A percentile compares a stretch with the other conserved stretches of the same genome.
Evolutionary conservation across 2,113 vertebrate species (phyloP).

Genomic region (Fregata magnificens): DNA sequence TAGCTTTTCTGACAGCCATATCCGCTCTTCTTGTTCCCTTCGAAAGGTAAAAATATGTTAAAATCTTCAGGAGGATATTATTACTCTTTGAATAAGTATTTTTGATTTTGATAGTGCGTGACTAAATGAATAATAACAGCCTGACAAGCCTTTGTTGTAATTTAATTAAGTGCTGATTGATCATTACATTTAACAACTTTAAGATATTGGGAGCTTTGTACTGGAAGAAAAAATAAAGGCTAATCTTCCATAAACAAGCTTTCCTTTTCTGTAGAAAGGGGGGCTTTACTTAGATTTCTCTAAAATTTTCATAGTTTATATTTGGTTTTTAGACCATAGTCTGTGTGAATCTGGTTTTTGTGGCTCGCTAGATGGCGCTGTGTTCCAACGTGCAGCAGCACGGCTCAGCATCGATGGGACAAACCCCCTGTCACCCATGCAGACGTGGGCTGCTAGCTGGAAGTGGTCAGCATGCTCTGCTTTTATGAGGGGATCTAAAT

Average conservation of each 20-base stretch:
- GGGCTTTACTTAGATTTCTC: not conserved
- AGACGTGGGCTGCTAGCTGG: accelerated
- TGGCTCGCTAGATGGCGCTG: conserved; percentile 65
- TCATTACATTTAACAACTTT: not conserved
- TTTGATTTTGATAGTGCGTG: not conserved
- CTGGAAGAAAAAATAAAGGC: not conserved
- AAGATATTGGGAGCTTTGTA: not conserved
- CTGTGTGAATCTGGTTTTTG: not conserved
- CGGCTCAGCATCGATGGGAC: accelerated
- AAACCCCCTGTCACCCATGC: accelerated
- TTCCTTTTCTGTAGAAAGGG: not conserved
- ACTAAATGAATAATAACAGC: not conserved
- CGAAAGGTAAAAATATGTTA: not conserved
- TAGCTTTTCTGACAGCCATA: not conserved
- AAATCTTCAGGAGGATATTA: not conserved
- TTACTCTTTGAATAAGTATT: not conserved
- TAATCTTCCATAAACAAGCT: not conserved
- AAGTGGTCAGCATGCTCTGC: not conserved
- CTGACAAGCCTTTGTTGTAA: not conserved
- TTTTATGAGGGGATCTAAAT: not conserved
- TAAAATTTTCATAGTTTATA: not conserved
- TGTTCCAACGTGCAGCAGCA: not conserved
- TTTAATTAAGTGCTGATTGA: not conserved
- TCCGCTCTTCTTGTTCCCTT: not conserved
- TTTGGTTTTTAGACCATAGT: accelerated